phyloP scores from a whole-genome alignment of 2,113 vertebrate species.

The Scomber japonicus region DNA sequence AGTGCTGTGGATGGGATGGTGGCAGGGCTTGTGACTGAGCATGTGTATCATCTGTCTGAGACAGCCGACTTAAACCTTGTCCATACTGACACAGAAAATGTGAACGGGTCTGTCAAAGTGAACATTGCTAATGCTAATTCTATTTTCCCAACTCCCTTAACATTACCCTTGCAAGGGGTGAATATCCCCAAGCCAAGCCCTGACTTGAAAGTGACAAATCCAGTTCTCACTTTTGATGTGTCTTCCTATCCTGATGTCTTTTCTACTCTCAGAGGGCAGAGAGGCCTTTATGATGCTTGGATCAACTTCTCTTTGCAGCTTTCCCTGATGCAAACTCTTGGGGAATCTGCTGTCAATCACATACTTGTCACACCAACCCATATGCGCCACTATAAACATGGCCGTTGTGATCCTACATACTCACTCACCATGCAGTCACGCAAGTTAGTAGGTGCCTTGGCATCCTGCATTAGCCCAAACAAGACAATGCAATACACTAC shows the following conservation, averaged over 20 bases:
- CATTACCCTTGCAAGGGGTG: slow-evolving; percentile 66
- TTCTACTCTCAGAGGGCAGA: slow-evolving; percentile 80
- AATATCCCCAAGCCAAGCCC: slow-evolving; percentile 21
- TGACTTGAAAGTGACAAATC: slow-evolving; percentile 59
- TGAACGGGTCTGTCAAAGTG: slow-evolving; percentile 37
- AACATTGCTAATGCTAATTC: slow-evolving; percentile 34
- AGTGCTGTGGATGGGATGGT: slow-evolving; percentile 87
- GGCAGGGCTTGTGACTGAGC: slow-evolving; percentile 79
- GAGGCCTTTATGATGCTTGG: slow-evolving; percentile 85
- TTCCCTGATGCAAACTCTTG: slow-evolving; percentile 81
- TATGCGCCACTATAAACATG: slow-evolving; percentile 87
- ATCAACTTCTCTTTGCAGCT: slow-evolving; percentile 87
- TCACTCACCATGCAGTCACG: slow-evolving; percentile 77
- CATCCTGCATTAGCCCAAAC: slow-evolving; percentile 63
- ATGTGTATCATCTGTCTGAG: slow-evolving; percentile 82
- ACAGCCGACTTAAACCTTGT: slow-evolving; percentile 64
- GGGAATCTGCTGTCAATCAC: slow-evolving; percentile 73
- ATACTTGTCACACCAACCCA: slow-evolving; percentile 87
- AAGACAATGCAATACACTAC: slow-evolving; percentile 56
- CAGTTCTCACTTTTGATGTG: slow-evolving; percentile 83
- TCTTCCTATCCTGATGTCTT: slow-evolving; percentile 85
- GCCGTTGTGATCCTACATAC: slow-evolving; percentile 87
- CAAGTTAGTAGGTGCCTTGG: slow-evolving; percentile 74
- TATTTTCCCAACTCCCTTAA: slow-evolving; percentile 58
- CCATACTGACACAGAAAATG: slow-evolving; percentile 31